Evolutionary conservation across 2,113 vertebrate species (phyloP), one percentile per base, ranked within the genome.

Genomic region (Oncorhynchus masou): DNA sequence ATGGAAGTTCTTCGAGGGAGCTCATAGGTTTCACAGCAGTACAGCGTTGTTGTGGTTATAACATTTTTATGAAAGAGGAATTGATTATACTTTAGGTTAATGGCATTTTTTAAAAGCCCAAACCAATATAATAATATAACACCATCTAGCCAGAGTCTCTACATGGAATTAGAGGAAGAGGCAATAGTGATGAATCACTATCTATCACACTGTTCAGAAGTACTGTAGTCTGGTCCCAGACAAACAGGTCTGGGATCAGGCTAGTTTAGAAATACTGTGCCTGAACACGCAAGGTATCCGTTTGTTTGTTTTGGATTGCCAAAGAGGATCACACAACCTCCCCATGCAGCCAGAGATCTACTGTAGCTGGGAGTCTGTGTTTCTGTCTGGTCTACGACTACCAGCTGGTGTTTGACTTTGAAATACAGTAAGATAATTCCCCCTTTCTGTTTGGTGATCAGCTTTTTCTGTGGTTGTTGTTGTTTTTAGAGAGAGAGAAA

Each of bases 321-420:
- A 27, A 25, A 29, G 64, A 29, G 64, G 13, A 73, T 59, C 39
- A 39, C 39, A 51, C 15, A 39, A 39, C 16, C n/a, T 6, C 54
- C 31, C 27, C 22, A 39, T 45, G 39, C 39, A 54, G 51, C 16
- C 51, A 54, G 15, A 54, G 16, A 54, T 54, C 51, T 19, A 54
- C 13, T 54, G 51, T 54, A 54, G 51, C 31, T 48, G 15, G 6
- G 66, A 16, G 67, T 62, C 24, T n/a, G 4, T 67, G 31, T 34
- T 20, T 25, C 24, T 64, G 68, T 65, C 65, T 74, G 39, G 39
- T 39, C 39, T 91, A 77, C 91, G 88, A 89, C 84, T 90, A 91
- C 93, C 94, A 95, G 93, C 94, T 95, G 94, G 91, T 92, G 90
- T 81, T 87, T 93, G 86, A 93, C 93, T 94, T 91, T 89, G 90